phyloP scores from a whole-genome alignment of 2,888 invertebrate genomes.

The Lithosia quadra region DNA sequence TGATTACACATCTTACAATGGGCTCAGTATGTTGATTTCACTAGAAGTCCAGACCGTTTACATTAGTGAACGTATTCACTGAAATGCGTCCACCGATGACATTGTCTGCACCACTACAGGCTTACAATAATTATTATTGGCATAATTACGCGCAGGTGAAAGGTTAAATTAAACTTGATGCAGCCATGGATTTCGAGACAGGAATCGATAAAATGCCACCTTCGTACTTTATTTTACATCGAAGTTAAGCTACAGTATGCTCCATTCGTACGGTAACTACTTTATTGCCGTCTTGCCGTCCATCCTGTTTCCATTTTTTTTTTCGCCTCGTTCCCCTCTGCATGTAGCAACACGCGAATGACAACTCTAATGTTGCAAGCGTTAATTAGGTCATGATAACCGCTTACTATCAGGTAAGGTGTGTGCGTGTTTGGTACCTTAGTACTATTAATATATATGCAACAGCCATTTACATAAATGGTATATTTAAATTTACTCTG shows the following conservation, averaged over 20 bases:
- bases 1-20: constrained; percentile 36
- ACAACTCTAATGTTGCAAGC: too few relatives aligned
- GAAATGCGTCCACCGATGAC: constrained; percentile 27
- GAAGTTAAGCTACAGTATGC: background rate
- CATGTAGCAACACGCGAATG: too few relatives aligned
- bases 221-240: background rate
- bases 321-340: too few relatives aligned
- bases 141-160: constrained; percentile 3
- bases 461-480: too few relatives aligned
- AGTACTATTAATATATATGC: too few relatives aligned
- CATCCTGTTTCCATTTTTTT: too few relatives aligned
- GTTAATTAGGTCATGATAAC: too few relatives aligned
- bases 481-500: too few relatives aligned
- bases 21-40: constrained; percentile 36
- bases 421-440: too few relatives aligned
- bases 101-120: constrained; percentile 24
- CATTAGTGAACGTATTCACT: constrained; percentile 30
- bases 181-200: background rate
- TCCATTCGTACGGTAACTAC: too few relatives aligned
- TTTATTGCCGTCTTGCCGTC: too few relatives aligned
- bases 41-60: constrained; percentile 34
- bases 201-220: background rate
- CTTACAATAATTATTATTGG: constrained; percentile 15
- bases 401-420: too few relatives aligned
- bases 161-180: background rate